These are phyloP conservation scores for Teleogryllus oceanicus DNA, from an alignment of 2,888 invertebrate species.

Conservation along the genomic window DNA sequence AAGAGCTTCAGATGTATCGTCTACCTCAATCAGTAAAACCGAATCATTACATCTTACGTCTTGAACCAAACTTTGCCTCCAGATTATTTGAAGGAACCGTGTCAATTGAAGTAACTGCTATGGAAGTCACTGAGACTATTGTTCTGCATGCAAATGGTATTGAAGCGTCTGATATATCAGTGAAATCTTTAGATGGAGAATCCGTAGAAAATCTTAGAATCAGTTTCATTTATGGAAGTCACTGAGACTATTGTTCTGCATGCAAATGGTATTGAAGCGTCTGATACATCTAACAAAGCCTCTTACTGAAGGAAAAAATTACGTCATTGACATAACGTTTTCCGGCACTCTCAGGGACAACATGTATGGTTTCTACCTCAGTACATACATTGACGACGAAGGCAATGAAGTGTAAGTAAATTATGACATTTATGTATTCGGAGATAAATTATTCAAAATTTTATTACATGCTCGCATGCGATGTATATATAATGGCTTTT, in stretches of 20 bases:
- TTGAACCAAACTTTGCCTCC: not conserved
- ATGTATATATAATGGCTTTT: not conserved
- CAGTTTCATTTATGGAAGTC: too few species aligned
- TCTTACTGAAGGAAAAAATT: not conserved
- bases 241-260: too few species aligned
- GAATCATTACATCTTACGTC: not conserved
- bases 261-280: too few species aligned
- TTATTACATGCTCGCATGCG: not conserved
- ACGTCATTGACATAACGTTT: not conserved
- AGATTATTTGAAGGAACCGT: not conserved
- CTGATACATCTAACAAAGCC: not conserved
- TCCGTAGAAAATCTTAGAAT: not conserved
- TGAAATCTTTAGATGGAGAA: too few species aligned
- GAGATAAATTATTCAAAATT: not conserved
- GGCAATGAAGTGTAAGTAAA: not conserved
- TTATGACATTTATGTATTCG: not conserved
- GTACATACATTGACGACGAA: slow-evolving; percentile 11
- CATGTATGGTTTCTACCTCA: not conserved
- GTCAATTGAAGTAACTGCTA: not conserved
- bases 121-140: not conserved
- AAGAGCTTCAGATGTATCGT: not conserved
- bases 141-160: not conserved
- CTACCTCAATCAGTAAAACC: not conserved
- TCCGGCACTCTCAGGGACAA: not conserved
- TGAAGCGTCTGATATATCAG: not conserved